Conservation (phyloP, 2,113 vertebrate genomes). For the Cyanistes caeruleus region DNA sequence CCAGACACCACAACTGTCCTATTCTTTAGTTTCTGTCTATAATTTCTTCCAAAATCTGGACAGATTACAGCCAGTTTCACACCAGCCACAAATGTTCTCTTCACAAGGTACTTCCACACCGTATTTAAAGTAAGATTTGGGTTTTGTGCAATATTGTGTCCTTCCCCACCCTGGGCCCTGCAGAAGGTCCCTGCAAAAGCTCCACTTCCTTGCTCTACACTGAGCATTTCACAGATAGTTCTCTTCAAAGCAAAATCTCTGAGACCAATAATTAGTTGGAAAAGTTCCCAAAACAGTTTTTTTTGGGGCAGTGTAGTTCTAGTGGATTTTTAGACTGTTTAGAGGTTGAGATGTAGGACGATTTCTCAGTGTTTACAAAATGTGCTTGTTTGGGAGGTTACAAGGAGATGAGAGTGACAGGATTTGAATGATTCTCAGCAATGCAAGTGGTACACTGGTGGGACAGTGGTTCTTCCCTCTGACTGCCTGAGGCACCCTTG, state of each 20-base stretch:
- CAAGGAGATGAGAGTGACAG: background rate
- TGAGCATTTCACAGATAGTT: background rate
- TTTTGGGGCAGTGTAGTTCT: background rate
- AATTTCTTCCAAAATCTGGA: background rate
- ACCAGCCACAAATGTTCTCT: background rate
- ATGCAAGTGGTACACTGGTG: background rate
- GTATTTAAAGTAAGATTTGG: background rate
- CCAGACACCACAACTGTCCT: background rate
- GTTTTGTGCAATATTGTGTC: background rate
- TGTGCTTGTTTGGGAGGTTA: background rate
- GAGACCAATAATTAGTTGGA: background rate
- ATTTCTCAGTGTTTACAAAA: background rate
- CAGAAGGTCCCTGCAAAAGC: background rate
- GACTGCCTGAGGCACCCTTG: background rate
- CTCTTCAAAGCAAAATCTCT: background rate
- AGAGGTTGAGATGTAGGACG: background rate
- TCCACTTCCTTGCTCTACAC: background rate
- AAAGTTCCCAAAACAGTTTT: background rate
- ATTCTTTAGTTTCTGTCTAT: background rate
- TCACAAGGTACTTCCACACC: background rate
- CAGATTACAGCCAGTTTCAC: background rate
- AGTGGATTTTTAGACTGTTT: background rate
- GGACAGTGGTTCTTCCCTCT: background rate
- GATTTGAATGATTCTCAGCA: background rate
- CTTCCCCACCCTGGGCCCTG: background rate